A percentile compares a stretch with the other conserved stretches of the same genome.
These are phyloP conservation scores for Amphilophus citrinellus DNA, from an alignment of 2,113 vertebrate genomes.

Conservation along the genomic window DNA sequence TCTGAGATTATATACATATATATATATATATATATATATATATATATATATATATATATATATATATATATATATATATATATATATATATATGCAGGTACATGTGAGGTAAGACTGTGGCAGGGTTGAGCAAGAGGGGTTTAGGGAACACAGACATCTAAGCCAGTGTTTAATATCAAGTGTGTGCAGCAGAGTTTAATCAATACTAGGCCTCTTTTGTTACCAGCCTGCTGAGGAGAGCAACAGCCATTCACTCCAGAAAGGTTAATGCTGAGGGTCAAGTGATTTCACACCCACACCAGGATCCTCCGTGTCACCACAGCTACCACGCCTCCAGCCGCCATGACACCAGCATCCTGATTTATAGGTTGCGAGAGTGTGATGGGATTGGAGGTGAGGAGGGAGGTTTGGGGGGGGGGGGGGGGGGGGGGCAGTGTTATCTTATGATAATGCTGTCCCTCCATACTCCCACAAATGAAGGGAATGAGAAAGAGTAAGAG, in stretches of 20 bases:
- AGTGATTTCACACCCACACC: slow-evolving; percentile 99
- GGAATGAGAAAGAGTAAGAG: slow-evolving; percentile 52
- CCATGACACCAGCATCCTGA: slow-evolving; percentile 97
- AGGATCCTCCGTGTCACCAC: slow-evolving; percentile 90
- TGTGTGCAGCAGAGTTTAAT: slow-evolving; percentile 94
- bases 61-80: too few relatives aligned
- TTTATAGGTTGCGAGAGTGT: slow-evolving; percentile 90
- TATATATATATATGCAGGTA: not conserved
- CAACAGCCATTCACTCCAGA: slow-evolving; percentile 92
- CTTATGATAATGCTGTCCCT: slow-evolving; percentile 92
- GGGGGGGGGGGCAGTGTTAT: slow-evolving; percentile 87
- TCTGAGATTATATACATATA: too few relatives aligned
- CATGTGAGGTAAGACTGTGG: slow-evolving; percentile 25
- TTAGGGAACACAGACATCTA: slow-evolving; percentile 79
- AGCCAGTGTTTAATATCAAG: slow-evolving; percentile 96
- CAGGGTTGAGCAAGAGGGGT: slow-evolving; percentile 17
- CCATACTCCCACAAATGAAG: slow-evolving; percentile 72
- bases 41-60: too few relatives aligned
- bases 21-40: too few relatives aligned
- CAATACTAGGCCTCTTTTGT: slow-evolving; percentile 97
- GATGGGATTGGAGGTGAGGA: slow-evolving; percentile 65
- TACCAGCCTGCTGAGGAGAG: slow-evolving; percentile 87
- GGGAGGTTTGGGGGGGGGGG: slow-evolving; percentile 35
- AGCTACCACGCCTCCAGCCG: slow-evolving; percentile 91
- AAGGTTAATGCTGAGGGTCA: slow-evolving; percentile 99